Percentiles rank a stretch among this genome's conserved stretches.
Evolutionary conservation across 1,140 invertebrate genomes (phyloP).

Genomic region (Bombus cullumanus): DNA sequence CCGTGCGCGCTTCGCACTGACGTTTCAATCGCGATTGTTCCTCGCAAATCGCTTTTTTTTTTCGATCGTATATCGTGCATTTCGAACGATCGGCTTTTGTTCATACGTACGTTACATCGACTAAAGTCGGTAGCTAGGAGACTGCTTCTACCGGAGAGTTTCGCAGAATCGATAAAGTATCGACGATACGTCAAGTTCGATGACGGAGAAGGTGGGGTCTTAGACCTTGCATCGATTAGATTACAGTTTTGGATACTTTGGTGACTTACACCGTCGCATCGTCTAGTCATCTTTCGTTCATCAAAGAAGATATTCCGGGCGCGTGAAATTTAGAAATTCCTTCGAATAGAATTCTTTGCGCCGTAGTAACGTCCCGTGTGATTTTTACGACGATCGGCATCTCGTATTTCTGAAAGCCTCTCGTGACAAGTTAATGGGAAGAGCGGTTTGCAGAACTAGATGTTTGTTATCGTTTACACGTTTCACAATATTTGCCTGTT

Average conservation of each 20-base stretch:
- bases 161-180: neutral
- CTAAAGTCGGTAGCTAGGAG: too few species aligned
- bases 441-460: too few species aligned
- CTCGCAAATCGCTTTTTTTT: neutral
- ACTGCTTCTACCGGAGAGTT: too few species aligned
- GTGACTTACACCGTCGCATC: neutral
- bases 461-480: too few species aligned
- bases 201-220: neutral
- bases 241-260: neutral
- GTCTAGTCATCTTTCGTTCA: neutral
- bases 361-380: neutral
- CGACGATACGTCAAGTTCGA: neutral
- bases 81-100: neutral
- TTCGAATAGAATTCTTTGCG: neutral
- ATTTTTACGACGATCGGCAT: neutral
- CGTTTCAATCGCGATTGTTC: conserved; percentile 25
- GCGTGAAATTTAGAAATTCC: neutral
- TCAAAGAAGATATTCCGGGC: neutral
- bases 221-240: neutral
- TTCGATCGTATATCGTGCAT: neutral
- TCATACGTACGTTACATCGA: neutral
- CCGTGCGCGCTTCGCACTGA: neutral
- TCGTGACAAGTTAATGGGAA: neutral
- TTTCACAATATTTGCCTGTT: too few species aligned
- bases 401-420: neutral